These are phyloP conservation scores for Speoplatyrhinus poulsoni DNA, from an alignment of 2,113 vertebrate species.

Conservation along the genomic window DNA sequence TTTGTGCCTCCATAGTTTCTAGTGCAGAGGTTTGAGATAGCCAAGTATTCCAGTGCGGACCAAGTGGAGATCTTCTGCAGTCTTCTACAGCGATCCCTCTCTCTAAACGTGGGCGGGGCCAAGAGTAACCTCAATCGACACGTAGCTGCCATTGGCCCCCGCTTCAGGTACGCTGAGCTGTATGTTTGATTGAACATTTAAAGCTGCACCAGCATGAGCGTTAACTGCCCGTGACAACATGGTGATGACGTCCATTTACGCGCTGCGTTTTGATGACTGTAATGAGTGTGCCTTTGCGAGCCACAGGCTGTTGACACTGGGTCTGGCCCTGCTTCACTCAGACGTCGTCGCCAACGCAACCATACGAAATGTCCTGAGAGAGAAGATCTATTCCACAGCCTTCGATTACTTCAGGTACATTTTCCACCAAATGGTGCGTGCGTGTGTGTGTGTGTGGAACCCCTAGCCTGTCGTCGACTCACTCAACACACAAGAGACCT, in stretches of 20 bases:
- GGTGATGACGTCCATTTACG: neutral
- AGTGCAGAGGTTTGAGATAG: slow-evolving; percentile 96
- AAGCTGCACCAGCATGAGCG: too few relatives aligned
- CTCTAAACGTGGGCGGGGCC: slow-evolving; percentile 86
- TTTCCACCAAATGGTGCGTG: neutral
- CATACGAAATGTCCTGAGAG: slow-evolving; percentile 92
- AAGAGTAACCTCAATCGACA: slow-evolving; percentile 92
- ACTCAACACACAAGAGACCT: too few relatives aligned
- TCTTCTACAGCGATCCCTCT: slow-evolving; percentile 91
- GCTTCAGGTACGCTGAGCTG: slow-evolving; percentile 83
- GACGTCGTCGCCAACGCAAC: slow-evolving; percentile 94
- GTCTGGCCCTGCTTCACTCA: slow-evolving; percentile 90
- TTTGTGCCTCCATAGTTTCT: slow-evolving; percentile 81
- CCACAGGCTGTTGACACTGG: slow-evolving; percentile 89
- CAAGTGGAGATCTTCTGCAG: slow-evolving; percentile 97
- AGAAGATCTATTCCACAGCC: slow-evolving; percentile 97
- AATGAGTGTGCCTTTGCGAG: neutral
- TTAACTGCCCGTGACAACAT: too few relatives aligned
- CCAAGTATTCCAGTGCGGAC: slow-evolving; percentile 97
- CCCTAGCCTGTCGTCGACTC: too few relatives aligned
- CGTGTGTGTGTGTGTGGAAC: too few relatives aligned
- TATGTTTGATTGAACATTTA: neutral
- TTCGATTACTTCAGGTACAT: slow-evolving; percentile 98
- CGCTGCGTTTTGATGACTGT: neutral
- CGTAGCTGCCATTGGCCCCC: slow-evolving; percentile 93